These are phyloP conservation scores for Drosophila siamana DNA, from an alignment of 2,888 invertebrate genomes.

Conservation along the genomic window DNA sequence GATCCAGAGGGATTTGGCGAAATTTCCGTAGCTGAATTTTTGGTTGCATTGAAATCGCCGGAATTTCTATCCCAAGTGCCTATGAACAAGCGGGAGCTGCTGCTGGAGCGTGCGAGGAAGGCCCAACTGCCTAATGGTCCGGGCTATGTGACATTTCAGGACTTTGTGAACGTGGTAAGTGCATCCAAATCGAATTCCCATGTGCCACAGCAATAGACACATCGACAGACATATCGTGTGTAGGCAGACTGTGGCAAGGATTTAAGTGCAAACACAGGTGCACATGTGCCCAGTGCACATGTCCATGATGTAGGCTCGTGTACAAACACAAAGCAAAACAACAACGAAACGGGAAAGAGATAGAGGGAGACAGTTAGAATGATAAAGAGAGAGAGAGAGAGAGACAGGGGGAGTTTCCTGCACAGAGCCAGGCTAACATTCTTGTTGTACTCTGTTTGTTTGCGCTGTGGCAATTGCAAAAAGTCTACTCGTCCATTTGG, in stretches of 20 bases:
- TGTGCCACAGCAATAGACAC: slow-evolving; percentile 40
- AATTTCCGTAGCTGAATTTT: slow-evolving; percentile 94
- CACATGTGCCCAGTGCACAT: slow-evolving; percentile 33
- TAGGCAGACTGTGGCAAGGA: slow-evolving; percentile 23
- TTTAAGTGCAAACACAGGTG: slow-evolving; percentile 76
- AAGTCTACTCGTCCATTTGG: slow-evolving; percentile 51
- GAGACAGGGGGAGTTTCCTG: not conserved
- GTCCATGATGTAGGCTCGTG: slow-evolving; percentile 69
- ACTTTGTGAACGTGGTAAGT: slow-evolving; percentile 98
- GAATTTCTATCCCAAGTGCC: slow-evolving; percentile 92
- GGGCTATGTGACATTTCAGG: slow-evolving; percentile 95
- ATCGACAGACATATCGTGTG: slow-evolving; percentile 19
- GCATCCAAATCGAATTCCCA: slow-evolving; percentile 47
- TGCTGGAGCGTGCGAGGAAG: slow-evolving; percentile 90
- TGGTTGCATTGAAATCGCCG: slow-evolving; percentile 91
- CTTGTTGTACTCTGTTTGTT: slow-evolving; percentile 29
- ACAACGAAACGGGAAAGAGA: not conserved
- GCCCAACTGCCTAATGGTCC: slow-evolving; percentile 87
- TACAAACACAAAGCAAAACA: slow-evolving; percentile 55
- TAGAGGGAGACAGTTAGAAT: too few species aligned
- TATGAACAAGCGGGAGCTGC: slow-evolving; percentile 90
- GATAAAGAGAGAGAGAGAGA: not conserved
- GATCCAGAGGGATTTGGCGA: slow-evolving; percentile 97
- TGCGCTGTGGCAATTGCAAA: slow-evolving; percentile 68
- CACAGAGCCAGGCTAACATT: slow-evolving; percentile 5